These are phyloP conservation scores for Marmota monax DNA, from an alignment of 2,113 vertebrate genomes.

Conservation along the genomic window DNA sequence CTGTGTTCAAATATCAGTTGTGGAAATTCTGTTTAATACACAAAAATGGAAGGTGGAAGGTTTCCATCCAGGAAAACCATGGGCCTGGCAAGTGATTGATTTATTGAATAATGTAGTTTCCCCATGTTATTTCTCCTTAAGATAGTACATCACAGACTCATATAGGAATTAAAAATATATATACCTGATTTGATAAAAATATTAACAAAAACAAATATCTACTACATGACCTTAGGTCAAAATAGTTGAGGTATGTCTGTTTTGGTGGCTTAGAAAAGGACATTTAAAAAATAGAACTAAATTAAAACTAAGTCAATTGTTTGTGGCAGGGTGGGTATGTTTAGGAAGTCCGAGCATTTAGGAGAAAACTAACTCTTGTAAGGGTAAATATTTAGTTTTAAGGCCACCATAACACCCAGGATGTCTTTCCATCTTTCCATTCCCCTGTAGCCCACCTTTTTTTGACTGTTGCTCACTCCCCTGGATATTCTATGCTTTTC, in stretches of 20 bases:
- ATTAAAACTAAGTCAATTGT: not conserved
- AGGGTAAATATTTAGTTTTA: conserved; percentile 19
- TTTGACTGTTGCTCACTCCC: not conserved
- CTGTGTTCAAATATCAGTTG: not conserved
- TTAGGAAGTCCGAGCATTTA: not conserved
- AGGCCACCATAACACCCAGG: not conserved
- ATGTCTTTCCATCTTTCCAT: not conserved
- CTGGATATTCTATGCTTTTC: conserved; percentile 16
- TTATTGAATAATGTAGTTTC: not conserved
- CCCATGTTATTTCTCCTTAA: not conserved
- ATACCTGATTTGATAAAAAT: not conserved
- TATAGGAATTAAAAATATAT: not conserved
- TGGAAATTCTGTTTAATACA: not conserved
- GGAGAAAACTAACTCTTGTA: not conserved
- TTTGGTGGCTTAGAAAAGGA: not conserved
- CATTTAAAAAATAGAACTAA: not conserved
- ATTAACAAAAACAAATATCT: not conserved
- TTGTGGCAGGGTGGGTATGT: not conserved
- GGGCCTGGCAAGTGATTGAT: not conserved
- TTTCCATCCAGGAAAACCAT: not conserved
- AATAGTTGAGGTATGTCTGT: not conserved
- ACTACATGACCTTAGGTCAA: not conserved
- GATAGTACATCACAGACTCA: not conserved
- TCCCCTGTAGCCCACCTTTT: not conserved
- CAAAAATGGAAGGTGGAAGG: not conserved